These are phyloP conservation scores for Drosophila mercatorum DNA, from an alignment of 2,888 invertebrate genomes.

Conservation along the genomic window DNA sequence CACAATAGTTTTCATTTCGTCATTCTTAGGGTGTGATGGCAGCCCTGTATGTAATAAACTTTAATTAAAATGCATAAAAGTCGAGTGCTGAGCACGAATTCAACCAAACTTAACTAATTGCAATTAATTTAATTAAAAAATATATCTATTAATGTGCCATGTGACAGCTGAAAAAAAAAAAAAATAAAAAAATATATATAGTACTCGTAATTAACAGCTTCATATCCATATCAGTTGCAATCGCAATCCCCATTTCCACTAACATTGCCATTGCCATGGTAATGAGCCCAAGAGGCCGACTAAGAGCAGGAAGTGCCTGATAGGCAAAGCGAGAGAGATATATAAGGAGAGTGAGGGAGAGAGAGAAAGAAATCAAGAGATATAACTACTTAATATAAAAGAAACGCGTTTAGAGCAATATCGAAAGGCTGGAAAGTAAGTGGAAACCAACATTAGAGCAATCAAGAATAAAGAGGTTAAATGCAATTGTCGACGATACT, in stretches of 20 bases:
- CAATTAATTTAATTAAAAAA: slow-evolving; percentile 72
- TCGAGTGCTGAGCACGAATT: slow-evolving; percentile 21
- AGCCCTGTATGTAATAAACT: slow-evolving; percentile 57
- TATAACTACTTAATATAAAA: slow-evolving; percentile 33
- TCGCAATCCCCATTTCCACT: slow-evolving; percentile 25
- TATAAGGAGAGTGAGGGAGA: not conserved
- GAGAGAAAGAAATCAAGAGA: not conserved
- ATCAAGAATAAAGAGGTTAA: not conserved
- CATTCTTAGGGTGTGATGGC: slow-evolving; percentile 6
- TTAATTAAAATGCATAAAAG: slow-evolving; percentile 66
- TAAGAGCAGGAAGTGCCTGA: slow-evolving; percentile 16
- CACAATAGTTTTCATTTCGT: slow-evolving; percentile 34
- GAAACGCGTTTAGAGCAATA: slow-evolving; percentile 21
- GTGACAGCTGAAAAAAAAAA: not conserved
- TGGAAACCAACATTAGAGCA: slow-evolving; percentile 16
- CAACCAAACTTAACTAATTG: slow-evolving; percentile 43
- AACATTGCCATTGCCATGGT: slow-evolving; percentile 53
- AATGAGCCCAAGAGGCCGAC: slow-evolving; percentile 59
- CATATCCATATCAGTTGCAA: slow-evolving; percentile 28
- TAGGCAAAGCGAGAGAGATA: not conserved
- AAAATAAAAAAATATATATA: not conserved
- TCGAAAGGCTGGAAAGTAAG: slow-evolving; percentile 3
- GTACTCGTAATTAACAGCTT: slow-evolving; percentile 35
- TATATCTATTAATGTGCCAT: slow-evolving; percentile 46
- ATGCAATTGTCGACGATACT: not conserved